A percentile compares a stretch with the other conserved stretches of the same genome.
These are phyloP conservation scores for Dermatemys mawii DNA, from an alignment of 2,113 vertebrate genomes.

Conservation along the genomic window DNA sequence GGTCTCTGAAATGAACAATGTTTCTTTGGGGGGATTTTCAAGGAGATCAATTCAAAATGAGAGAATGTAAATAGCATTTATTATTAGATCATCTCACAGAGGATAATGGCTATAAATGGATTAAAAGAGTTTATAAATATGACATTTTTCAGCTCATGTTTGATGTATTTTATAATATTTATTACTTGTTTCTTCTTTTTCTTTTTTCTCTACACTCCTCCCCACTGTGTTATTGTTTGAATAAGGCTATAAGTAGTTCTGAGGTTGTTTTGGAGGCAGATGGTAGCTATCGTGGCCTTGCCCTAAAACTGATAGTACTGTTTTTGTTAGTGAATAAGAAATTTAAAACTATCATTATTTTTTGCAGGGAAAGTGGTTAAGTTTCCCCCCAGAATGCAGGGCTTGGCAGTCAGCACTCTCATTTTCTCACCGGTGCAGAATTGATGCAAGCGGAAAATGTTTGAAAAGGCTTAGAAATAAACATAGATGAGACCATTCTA, in stretches of 20 bases:
- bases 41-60: conserved; percentile 3
- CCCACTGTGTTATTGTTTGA: conserved; percentile 71
- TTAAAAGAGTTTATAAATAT: conserved; percentile 27
- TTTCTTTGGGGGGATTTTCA: not conserved
- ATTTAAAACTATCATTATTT: conserved; percentile 61
- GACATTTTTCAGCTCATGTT: conserved; percentile 34
- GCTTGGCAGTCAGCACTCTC: conserved; percentile 25
- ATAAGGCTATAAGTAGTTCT: conserved; percentile 66
- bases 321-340: conserved; percentile 52
- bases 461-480: not conserved
- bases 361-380: conserved; percentile 33
- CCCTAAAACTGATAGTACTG: conserved; percentile 45
- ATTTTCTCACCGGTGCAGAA: not conserved
- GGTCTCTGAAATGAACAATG: not conserved
- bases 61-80: conserved; percentile 47
- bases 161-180: conserved; percentile 38
- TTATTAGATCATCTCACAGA: conserved; percentile 22
- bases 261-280: conserved; percentile 34
- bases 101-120: conserved; percentile 39
- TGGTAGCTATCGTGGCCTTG: conserved; percentile 55
- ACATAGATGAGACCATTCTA: not conserved
- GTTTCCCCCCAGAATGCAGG: not conserved
- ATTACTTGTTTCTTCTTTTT: conserved; percentile 54
- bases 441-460: conserved; percentile 9
- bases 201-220: conserved; percentile 52